These are phyloP conservation scores for Parnassius orleans DNA, from an alignment of 2,888 invertebrate genomes.

Conservation along the genomic window DNA sequence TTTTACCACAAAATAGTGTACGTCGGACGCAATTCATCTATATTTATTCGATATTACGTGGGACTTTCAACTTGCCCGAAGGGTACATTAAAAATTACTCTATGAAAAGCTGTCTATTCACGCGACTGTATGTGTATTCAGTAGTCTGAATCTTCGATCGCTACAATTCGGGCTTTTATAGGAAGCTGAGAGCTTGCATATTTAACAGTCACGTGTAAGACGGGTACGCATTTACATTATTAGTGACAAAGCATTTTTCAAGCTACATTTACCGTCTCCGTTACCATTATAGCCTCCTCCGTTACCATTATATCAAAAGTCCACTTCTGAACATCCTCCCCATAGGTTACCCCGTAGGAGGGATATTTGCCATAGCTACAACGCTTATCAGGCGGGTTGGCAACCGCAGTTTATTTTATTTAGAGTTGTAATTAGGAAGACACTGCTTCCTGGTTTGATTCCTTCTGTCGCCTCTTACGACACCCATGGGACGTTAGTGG, in stretches of 20 bases:
- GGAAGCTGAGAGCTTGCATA: not conserved
- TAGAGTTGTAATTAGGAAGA: no score
- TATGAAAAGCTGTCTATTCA: not conserved
- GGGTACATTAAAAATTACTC: not conserved
- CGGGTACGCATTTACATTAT: not conserved
- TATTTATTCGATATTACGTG: not conserved
- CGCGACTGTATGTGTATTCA: not conserved
- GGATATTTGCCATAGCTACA: no score
- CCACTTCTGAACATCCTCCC: no score
- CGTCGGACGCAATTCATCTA: not conserved
- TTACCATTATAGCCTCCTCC: no score
- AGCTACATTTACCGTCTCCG: no score
- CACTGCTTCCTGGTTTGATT: no score
- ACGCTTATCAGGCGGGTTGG: no score
- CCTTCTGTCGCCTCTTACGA: no score
- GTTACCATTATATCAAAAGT: no score
- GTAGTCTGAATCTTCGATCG: not conserved
- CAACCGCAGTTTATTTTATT: no score
- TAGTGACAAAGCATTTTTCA: not conserved
- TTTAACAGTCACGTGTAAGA: not conserved
- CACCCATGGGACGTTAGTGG: no score
- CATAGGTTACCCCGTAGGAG: no score
- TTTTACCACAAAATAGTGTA: not conserved
- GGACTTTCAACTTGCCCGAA: not conserved
- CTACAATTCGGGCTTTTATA: not conserved